Evolutionary conservation across 92 coral and sea anemone genomes (phyloP), one percentile per base, ranked within the genome.

Genomic region (Epizoanthus stellaris): DNA sequence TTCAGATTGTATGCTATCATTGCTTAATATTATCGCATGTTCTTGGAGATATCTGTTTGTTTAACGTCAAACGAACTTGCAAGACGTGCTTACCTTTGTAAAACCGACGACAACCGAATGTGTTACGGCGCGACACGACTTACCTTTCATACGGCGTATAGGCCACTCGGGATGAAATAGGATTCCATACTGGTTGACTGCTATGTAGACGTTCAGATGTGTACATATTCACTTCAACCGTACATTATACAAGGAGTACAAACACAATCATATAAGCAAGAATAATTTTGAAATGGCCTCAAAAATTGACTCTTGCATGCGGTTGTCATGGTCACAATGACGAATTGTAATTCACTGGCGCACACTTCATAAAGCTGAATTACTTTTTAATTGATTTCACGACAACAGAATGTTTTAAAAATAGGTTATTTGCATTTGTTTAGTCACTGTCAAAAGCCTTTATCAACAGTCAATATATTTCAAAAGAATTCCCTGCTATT

Each of bases 71-170:
- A 45, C 10, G 15, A 2, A 11, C 10, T 9, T 52, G 56, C 56
- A 9, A 10, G 36, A 30, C 36, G 36, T 30, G 36, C 36, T 30
- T 30, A 1, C 36, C 36, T 2, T 30, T 30, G 36, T 30, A 30
- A 30, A 52, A 52, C 14, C 14, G 12, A 52, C 15, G 15, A 9
- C 56, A 52, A 52, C 56, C 0, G 10, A 3, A 0, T 2, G 10
- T 52, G 12, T 30, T 30, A 11, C 47, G 54, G 54, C 49, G 42
- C 73, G 42, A 14, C 47, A 4, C 9, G 23, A 25, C 73, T 1
- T 64, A 79, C 83, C 83, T 79, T 79, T 79, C 83, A 20, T 62
- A 45, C 9, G 83, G 83, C 1, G 73, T 61, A 23, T 43, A 63
- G 2, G 23, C 12, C 1, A 79, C 72, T 63, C 59, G 45, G 1